Conservation (phyloP, 2,888 invertebrate species). For the Noctua pronuba region DNA sequence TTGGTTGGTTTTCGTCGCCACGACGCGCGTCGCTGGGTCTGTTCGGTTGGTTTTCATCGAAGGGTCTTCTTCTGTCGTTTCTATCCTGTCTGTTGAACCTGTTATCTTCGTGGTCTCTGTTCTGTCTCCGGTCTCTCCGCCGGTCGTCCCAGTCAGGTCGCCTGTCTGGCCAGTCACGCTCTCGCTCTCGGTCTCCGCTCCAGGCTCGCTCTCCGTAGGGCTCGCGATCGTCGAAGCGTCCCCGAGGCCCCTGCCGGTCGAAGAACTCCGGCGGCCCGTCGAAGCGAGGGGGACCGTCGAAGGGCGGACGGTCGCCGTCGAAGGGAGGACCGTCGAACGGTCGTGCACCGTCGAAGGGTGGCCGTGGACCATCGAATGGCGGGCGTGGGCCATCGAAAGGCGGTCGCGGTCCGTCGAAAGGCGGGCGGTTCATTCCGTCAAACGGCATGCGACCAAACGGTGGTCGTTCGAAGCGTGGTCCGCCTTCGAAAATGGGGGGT, state of each 20-base stretch:
- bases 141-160: constrained; percentile 81
- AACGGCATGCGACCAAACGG: constrained; percentile 67
- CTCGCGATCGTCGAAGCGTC: constrained; percentile 85
- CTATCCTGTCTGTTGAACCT: constrained; percentile 71
- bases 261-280: constrained; percentile 84
- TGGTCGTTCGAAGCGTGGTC: constrained; percentile 69
- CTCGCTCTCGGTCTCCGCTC: constrained; percentile 79
- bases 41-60: constrained; percentile 71
- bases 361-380: constrained; percentile 76
- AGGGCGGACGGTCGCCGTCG: constrained; percentile 69
- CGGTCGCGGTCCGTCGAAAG: constrained; percentile 78
- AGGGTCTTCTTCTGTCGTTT: constrained; percentile 74
- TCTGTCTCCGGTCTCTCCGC: constrained; percentile 74
- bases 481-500: constrained; percentile 61
- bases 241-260: constrained; percentile 78
- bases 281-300: constrained; percentile 68
- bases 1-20: constrained; percentile 36
- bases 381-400: constrained; percentile 76
- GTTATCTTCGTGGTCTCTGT: constrained; percentile 75
- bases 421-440: constrained; percentile 74
- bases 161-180: constrained; percentile 77
- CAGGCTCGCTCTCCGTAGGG: constrained; percentile 82
- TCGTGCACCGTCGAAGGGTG: constrained; percentile 79
- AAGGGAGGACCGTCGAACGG: constrained; percentile 70
- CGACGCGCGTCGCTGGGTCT: constrained; percentile 48